These are phyloP conservation scores for Coccyzus lansbergi DNA, from an alignment of 2,797 vertebrate species.

Conservation along the genomic window DNA sequence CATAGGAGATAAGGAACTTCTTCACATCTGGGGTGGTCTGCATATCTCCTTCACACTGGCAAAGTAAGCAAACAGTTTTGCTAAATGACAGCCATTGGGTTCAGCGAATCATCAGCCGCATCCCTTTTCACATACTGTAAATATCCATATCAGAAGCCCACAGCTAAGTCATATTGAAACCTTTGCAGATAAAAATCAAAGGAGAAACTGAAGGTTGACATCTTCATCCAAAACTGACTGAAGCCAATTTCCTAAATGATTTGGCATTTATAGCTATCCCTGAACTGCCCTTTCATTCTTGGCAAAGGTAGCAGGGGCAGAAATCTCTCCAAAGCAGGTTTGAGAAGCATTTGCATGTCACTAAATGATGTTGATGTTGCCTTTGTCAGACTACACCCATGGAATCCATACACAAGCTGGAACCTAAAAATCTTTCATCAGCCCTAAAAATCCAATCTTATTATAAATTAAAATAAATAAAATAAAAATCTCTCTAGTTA, in stretches of 20 bases:
- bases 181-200: slow-evolving; percentile 56
- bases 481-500: slow-evolving; percentile 7
- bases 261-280: background rate
- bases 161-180: background rate
- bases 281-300: slow-evolving; percentile 2
- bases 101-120: background rate
- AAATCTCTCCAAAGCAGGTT: background rate
- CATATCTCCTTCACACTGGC: slow-evolving; percentile 34
- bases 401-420: background rate
- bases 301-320: background rate
- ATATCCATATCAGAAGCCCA: slow-evolving; percentile 46
- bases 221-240: slow-evolving; percentile 28
- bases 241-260: slow-evolving; percentile 14
- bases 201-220: background rate
- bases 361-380: background rate
- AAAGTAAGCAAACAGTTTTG: slow-evolving; percentile 9
- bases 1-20: slow-evolving; percentile 24
- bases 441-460: background rate
- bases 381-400: background rate
- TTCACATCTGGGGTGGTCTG: slow-evolving; percentile 28
- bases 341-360: background rate
- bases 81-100: slow-evolving; percentile 25
- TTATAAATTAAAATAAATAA: slow-evolving; percentile 37
- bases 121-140: slow-evolving; percentile 35
- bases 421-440: background rate